Evolutionary conservation across 2,113 vertebrate genomes (phyloP), one percentile per base, ranked within the genome.

Genomic region (Peromyscus leucopus): DNA sequence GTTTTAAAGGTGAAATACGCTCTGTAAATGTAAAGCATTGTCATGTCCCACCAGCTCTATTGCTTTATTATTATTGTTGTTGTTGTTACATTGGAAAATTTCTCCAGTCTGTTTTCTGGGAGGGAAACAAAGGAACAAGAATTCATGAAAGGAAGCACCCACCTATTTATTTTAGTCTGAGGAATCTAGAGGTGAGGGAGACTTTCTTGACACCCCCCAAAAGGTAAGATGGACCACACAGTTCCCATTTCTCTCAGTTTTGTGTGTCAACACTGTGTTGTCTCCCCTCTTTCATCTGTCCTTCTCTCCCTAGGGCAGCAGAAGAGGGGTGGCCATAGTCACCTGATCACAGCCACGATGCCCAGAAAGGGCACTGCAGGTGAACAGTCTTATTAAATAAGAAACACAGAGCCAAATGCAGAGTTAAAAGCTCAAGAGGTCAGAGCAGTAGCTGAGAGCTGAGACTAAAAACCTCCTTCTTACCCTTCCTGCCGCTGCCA

Each of bases 1-100:
- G 63, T 69, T 71, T 95, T 96, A 65, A 93, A 86, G 80, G 80
- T 79, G 82, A 93, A 92, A 94, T 95, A 26, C 57, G 8, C 42
- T 87, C 90, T 46, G 31, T 78, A 85, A 76, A 39, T 61, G 46
- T 82, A 61, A 94, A 97, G 46, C 61, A 74, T 94, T 94, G 90
- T 96, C 86, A 42, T 11, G n/a, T 71, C 59, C 67, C 48, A 28
- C 72, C 5, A 65, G 63, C 39, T 79, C 93, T 17, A 17, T 7
- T 74, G 48, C 69, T 93, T 26, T 46, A 28, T 48, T 28, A 31
- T 48, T 46, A 42, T 75, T 11, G 11, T 26, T 16, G 31, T 33
- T 55, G 33, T 16, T 36, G 26, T 92, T 67, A 63, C 39, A 24
- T 13, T 21, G 84, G 42, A 95, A 96, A 92, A 55, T 21, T 57